Evolutionary conservation across 2,797 vertebrate species (phyloP).

Genomic region (Melanotaenia nigrans): DNA sequence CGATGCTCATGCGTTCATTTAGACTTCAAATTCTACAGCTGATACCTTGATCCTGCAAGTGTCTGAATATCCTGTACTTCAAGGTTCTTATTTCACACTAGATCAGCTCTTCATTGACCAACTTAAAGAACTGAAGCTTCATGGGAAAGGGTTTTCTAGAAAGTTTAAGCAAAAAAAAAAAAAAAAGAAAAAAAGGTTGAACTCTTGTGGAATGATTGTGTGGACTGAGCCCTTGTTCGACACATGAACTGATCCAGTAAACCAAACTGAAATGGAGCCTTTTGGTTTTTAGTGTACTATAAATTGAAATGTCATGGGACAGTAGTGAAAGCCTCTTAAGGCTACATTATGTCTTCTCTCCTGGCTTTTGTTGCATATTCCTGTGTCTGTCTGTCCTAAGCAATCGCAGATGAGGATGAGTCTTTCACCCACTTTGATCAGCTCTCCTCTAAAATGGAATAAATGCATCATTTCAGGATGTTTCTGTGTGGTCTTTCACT

Average conservation of each 20-base stretch:
- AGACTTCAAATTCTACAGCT: not conserved
- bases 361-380: constrained; percentile 1
- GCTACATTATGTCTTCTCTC: constrained; percentile 2
- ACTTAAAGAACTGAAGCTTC: constrained; percentile 20
- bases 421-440: constrained; percentile 63
- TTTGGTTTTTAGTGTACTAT: constrained; percentile 37
- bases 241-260: constrained; percentile 32
- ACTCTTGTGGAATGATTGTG: constrained; percentile 20
- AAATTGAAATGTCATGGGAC: constrained; percentile 37
- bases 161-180: constrained; percentile 26
- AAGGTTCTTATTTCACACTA: constrained; percentile 20
- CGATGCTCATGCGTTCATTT: constrained; percentile 11
- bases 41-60: not conserved
- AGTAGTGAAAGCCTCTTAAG: constrained; percentile 28
- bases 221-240: constrained; percentile 17
- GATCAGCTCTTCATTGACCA: constrained; percentile 29
- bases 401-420: constrained; percentile 75
- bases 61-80: constrained; percentile 14
- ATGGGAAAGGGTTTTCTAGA: constrained; percentile 22
- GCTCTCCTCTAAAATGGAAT: constrained; percentile 65
- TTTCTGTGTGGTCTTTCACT: constrained; percentile 69
- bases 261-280: constrained; percentile 33
- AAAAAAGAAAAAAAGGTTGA: constrained; percentile 12
- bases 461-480: constrained; percentile 72
- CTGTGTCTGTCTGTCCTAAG: constrained; percentile 66